Evolutionary conservation across 2,888 invertebrate species (phyloP), one percentile per base, ranked within the genome.

Genomic region (Stenolophus ochropezus): DNA sequence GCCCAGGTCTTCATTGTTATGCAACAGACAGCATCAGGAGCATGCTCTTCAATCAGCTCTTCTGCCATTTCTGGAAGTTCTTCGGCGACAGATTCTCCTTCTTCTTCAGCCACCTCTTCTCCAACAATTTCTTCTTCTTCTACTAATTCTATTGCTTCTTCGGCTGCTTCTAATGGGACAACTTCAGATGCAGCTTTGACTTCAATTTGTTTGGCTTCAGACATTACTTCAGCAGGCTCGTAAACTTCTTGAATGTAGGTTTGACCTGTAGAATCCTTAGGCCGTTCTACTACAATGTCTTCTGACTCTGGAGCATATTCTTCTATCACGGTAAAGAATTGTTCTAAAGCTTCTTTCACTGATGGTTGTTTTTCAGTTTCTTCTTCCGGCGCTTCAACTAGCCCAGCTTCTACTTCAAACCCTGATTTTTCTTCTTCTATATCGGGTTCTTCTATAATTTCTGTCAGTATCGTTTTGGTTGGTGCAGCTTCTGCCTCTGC

Each of bases 1-100:
- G 88, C 87, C 88, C 88, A 89, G 3, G 87, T 86, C 83, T 88
- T 88, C 25, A 89, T 83, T 0, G 88, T 87, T 47, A 88, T 84
- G 81, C 88, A 88, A 74, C 89, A 89, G 11, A 88, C 86, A 0
- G 86, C 86, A 78, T 86, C 86, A 0, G 88, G 87, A 0, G 85
- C 83, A 82, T 89, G 89, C 82, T 88, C 87, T 49, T 77, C 76
- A 5, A 69, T 53, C 14, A 16, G 42, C 5, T 11, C 18, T 76
- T 51, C 81, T 77, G 58, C 77, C 33, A 8, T 3, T 42, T 27
- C 5, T 6, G 25, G 23, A 42, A 5, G 71, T 5, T 16, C 4
- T 49, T 69, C 76, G 18, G 65, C 25, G 5, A 71, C n/a, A 3
- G 20, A 47, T 14, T 11, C 11, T 11, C 2, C 11, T 27, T 65